Evolutionary conservation across 1,140 invertebrate genomes (phyloP).

Genomic region (Lordiphosa mommai): DNA sequence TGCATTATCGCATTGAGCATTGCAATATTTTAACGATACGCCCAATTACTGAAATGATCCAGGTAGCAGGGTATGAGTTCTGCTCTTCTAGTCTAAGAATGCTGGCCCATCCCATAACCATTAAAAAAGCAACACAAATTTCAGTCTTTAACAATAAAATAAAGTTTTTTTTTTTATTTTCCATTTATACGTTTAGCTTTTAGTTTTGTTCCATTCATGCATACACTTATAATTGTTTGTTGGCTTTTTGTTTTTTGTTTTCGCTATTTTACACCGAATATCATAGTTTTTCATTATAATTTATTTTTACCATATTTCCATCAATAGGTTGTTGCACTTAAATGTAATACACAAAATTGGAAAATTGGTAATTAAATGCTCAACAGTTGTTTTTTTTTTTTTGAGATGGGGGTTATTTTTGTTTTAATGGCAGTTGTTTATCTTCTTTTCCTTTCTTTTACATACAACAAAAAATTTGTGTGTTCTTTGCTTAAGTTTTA

Average conservation of each 20-base stretch:
- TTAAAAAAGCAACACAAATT: conserved; percentile 17
- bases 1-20: no score
- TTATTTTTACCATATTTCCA: conserved; percentile 45
- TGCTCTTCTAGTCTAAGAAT: neutral
- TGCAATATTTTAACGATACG: no score
- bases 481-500: conserved; percentile 59
- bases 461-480: conserved; percentile 2
- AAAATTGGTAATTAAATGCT: no score
- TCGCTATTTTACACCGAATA: conserved; percentile 60
- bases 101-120: neutral
- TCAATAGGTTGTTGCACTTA: conserved; percentile 36
- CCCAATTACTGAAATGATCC: no score
- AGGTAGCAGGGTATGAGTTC: neutral
- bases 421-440: conserved; percentile 61
- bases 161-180: conserved; percentile 32
- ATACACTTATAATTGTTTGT: conserved; percentile 62
- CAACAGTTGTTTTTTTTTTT: conserved; percentile 10
- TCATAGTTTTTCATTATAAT: conserved; percentile 40
- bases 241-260: conserved; percentile 6
- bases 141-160: conserved; percentile 77
- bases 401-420: conserved; percentile 3
- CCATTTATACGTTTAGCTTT: conserved; percentile 13
- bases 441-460: neutral
- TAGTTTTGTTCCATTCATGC: conserved; percentile 29
- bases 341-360: conserved; percentile 44